Percentiles rank a stretch among this genome's conserved stretches.
Conservation (phyloP, 2,888 invertebrate species). For the Dryobota labecula region DNA sequence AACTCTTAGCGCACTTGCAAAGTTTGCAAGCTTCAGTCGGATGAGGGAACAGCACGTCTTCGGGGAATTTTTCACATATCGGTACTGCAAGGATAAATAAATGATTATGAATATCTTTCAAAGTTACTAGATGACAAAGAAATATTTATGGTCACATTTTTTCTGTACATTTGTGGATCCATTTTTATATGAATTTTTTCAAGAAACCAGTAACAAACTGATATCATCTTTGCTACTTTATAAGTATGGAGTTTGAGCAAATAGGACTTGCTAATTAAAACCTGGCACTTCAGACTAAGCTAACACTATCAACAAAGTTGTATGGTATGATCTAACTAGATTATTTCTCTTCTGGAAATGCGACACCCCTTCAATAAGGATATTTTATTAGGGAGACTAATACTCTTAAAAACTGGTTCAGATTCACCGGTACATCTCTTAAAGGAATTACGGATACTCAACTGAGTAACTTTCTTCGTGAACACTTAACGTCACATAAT, state of each 20-base stretch:
- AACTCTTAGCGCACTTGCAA: constrained; percentile 75
- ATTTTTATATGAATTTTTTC: neutral
- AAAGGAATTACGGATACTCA: constrained; percentile 50
- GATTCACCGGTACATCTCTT: constrained; percentile 3
- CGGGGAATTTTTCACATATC: constrained; percentile 75
- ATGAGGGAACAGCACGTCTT: constrained; percentile 77
- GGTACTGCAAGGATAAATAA: constrained; percentile 69
- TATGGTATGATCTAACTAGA: neutral
- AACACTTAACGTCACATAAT: constrained; percentile 51
- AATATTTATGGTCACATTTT: neutral
- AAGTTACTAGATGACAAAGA: neutral
- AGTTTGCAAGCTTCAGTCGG: constrained; percentile 74
- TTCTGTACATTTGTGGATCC: neutral
- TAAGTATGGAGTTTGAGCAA: neutral
- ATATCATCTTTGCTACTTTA: neutral
- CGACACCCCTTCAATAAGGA: neutral
- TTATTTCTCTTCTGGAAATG: neutral
- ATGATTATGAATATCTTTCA: neutral
- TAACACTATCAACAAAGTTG: neutral
- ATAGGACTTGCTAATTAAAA: neutral
- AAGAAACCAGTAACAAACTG: neutral
- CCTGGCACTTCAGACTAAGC: neutral
- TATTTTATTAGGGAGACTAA: neutral
- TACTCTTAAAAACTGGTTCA: neutral
- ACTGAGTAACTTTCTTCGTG: constrained; percentile 55